Conservation (phyloP, 2,888 invertebrate genomes). For the Heliconius erato region DNA sequence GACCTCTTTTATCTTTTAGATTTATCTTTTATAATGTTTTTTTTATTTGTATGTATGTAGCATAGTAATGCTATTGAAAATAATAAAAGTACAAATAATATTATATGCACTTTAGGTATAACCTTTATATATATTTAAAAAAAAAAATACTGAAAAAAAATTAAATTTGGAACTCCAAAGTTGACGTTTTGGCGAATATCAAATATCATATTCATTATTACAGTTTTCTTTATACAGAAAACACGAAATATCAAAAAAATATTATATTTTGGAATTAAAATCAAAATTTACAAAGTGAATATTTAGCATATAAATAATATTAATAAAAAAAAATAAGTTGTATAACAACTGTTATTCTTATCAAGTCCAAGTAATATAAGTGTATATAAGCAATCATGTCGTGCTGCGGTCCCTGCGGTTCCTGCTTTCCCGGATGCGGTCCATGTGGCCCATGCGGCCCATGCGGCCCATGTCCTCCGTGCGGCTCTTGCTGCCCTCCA, state of each 20-base stretch:
- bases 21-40: too few relatives aligned
- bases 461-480: slow-evolving; percentile 19
- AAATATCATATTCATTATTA: slow-evolving; percentile 27
- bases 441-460: too few relatives aligned
- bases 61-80: too few relatives aligned
- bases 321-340: slow-evolving; percentile 2
- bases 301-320: slow-evolving; percentile 5
- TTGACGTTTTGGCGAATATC: not conserved
- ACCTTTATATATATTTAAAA: not conserved
- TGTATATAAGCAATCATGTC: slow-evolving; percentile 24
- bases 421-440: slow-evolving; percentile 9
- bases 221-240: slow-evolving; percentile 34
- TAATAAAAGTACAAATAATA: not conserved
- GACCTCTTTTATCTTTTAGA: too few relatives aligned
- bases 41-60: too few relatives aligned
- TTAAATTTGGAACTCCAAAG: slow-evolving; percentile 31
- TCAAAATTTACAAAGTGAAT: slow-evolving; percentile 32
- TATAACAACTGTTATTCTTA: slow-evolving; percentile 7
- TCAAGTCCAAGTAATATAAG: not conserved
- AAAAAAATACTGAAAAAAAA: slow-evolving; percentile 2
- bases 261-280: slow-evolving; percentile 1
- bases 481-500: slow-evolving; percentile 18
- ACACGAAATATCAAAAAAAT: slow-evolving; percentile 35
- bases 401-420: slow-evolving; percentile 33
- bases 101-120: not conserved